Evolutionary conservation across 2,888 invertebrate species (phyloP).

Genomic region (Acrocera orbiculus): DNA sequence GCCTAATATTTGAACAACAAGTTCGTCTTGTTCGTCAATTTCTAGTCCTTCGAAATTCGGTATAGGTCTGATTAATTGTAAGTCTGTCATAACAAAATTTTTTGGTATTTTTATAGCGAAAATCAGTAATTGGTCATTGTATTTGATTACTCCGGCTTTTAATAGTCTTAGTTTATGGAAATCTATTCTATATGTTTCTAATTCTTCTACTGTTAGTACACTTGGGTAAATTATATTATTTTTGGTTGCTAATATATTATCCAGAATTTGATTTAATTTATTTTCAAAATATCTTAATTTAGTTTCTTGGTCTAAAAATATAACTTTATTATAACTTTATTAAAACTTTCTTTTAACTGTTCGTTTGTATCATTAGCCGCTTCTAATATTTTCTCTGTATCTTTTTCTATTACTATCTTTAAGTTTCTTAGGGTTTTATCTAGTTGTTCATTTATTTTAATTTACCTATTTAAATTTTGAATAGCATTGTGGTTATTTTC

Average conservation of each 20-base stretch:
- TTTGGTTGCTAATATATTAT: slow-evolving; percentile 4
- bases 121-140: neutral
- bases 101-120: slow-evolving; percentile 1
- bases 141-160: slow-evolving; percentile 6
- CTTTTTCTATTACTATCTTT: slow-evolving; percentile 5
- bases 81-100: no score
- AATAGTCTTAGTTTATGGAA: slow-evolving; percentile 7
- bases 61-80: no score
- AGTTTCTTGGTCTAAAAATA: slow-evolving; percentile 5
- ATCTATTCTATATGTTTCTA: slow-evolving; percentile 4
- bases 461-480: neutral
- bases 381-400: slow-evolving; percentile 5
- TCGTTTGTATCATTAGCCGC: no score
- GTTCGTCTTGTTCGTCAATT: slow-evolving; percentile 1
- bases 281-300: slow-evolving; percentile 8
- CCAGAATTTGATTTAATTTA: slow-evolving; percentile 8
- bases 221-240: slow-evolving; percentile 8
- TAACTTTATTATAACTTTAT: no score
- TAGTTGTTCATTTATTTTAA: slow-evolving; percentile 3
- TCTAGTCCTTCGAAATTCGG: neutral
- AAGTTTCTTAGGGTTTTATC: slow-evolving; percentile 4
- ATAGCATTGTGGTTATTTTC: neutral
- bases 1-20: slow-evolving; percentile 2
- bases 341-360: no score
- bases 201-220: slow-evolving; percentile 7